Conservation (phyloP, 2,113 vertebrate genomes). For the Zapus hudsonius region DNA sequence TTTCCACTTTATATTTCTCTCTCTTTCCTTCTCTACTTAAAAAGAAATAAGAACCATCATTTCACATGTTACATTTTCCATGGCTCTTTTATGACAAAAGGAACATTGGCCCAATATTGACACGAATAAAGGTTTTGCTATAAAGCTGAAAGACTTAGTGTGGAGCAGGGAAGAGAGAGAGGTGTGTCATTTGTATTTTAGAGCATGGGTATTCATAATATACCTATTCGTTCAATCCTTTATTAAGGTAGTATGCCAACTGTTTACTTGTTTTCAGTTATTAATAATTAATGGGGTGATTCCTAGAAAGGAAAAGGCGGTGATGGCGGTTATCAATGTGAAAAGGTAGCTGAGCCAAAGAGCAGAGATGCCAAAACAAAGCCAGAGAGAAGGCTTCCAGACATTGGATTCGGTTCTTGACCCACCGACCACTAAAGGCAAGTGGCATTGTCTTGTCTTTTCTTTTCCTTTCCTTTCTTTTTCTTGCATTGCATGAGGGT, state of each 20-base stretch:
- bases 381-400: neutral
- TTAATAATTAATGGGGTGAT: slow-evolving; percentile 12
- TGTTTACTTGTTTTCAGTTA: neutral
- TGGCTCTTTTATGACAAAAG: neutral
- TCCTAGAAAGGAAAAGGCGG: neutral
- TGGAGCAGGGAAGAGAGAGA: neutral
- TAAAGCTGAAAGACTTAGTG: neutral
- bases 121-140: neutral
- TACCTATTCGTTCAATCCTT: neutral
- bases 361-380: neutral
- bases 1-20: slow-evolving; percentile 50
- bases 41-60: neutral
- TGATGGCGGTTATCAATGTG: neutral
- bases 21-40: neutral
- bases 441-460: neutral
- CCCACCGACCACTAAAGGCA: neutral
- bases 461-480: no score
- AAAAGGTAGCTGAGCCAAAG: neutral
- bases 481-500: no score
- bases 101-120: neutral
- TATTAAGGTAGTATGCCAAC: neutral
- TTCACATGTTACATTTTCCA: neutral
- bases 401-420: neutral
- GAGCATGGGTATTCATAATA: neutral
- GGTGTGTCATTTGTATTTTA: neutral